Evolutionary conservation across 2,113 vertebrate genomes (phyloP).

Genomic region (Pelodiscus sinensis): DNA sequence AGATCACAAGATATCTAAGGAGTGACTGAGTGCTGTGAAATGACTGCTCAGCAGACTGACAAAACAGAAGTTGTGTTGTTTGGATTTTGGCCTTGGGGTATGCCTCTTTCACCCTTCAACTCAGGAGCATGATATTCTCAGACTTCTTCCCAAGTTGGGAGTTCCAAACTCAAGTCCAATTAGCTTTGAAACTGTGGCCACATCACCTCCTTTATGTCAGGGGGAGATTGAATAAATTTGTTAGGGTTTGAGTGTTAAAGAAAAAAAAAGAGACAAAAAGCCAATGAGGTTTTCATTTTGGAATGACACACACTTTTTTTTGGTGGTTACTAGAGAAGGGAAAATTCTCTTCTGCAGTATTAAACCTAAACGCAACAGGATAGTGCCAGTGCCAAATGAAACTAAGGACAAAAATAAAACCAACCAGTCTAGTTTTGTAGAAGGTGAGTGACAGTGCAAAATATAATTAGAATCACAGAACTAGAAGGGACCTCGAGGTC

Average conservation of each 20-base stretch:
- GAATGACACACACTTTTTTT: background rate
- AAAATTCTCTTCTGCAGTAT: background rate
- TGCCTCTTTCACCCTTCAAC: background rate
- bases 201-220: background rate
- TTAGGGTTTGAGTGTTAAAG: background rate
- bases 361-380: background rate
- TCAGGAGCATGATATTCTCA: background rate
- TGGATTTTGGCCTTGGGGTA: background rate
- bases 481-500: too few relatives aligned
- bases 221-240: background rate
- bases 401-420: background rate
- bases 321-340: background rate
- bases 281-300: too few relatives aligned
- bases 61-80: background rate
- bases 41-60: background rate
- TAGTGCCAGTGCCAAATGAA: background rate
- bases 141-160: background rate
- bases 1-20: background rate
- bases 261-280: background rate
- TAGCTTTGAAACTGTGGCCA: background rate
- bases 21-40: fast-evolving
- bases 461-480: background rate
- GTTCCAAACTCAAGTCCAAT: background rate
- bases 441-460: background rate
- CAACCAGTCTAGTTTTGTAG: background rate